phyloP scores from a whole-genome alignment of 2,888 invertebrate species.

The Geophilus truncorum region DNA sequence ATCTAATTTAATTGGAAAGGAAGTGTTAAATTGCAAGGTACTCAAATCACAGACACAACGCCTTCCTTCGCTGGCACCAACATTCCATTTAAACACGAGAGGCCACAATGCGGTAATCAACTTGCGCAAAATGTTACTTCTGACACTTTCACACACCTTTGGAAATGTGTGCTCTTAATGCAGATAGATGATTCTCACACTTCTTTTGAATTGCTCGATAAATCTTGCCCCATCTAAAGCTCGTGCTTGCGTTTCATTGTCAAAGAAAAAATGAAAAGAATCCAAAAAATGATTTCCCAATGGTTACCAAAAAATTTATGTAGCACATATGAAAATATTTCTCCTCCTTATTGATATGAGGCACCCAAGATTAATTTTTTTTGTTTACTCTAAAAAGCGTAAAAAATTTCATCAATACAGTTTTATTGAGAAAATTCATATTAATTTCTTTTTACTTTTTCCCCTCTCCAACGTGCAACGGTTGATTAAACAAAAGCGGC shows the following conservation, averaged over 20 bases:
- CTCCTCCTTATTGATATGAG: not conserved
- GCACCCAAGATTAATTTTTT: not conserved
- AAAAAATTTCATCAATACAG: not conserved
- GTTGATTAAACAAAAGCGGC: not conserved
- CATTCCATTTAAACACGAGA: conserved; percentile 8
- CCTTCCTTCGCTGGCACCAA: not conserved
- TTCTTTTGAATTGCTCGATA: not conserved
- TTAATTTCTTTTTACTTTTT: not conserved
- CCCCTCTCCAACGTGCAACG: not conserved
- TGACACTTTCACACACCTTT: not conserved
- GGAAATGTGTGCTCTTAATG: not conserved
- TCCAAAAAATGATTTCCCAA: conserved; percentile 13
- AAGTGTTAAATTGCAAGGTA: not conserved
- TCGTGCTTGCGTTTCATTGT: not conserved
- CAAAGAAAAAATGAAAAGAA: not conserved
- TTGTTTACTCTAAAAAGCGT: not conserved
- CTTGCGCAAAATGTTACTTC: not conserved
- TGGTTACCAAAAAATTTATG: not conserved
- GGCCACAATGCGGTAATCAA: conserved; percentile 9
- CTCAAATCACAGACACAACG: not conserved
- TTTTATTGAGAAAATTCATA: not conserved
- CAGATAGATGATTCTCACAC: not conserved
- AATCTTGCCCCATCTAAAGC: not conserved
- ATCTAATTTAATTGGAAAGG: not conserved
- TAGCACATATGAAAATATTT: not conserved